Evolutionary conservation across 2,113 vertebrate genomes (phyloP), one percentile per base, ranked within the genome.

Genomic region (Verasper variegatus): DNA sequence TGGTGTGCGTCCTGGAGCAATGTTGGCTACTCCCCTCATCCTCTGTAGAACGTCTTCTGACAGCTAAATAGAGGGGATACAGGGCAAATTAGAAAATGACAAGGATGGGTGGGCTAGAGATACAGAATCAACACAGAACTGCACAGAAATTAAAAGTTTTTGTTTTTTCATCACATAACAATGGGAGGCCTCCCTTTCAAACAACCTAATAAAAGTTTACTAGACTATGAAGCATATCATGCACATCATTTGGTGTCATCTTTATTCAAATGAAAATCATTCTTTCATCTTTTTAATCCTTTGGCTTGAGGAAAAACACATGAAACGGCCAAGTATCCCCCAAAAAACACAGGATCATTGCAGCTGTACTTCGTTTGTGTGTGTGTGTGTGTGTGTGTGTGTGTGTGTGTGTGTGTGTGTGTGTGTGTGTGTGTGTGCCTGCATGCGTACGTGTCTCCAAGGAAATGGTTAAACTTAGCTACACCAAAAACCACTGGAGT

Each of bases 41-140:
- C 93, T 90, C 82, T 93, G 90, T 24, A 95, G 92, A 59, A 94
- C 94, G 65, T 94, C 93, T 52, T 94, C 93, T 63, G 94, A 92
- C 21, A 95, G 83, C 94, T 95, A 31, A 24, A 47, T 14, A 51
- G 45, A 67, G 6, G 11, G 11, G 9, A 64, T 1, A 18, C 37
- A 67, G 2, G 71, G 18, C 0, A 18, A 35, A 42, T 49, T 23
- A 65, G 1, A n/a, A 45, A 72, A 31, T 60, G 3, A 20, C 0
- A 51, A 27, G 51, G 5, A 31, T 1, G 0, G 35, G 4, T 1
- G 2, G 8, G 35, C 6, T 10, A 37, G 2, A 58, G 14, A 57
- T 15, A 60, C 7, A 56, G 14, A 57, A 42, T 21, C 21, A 45
- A 49, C 31, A 31, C 20, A 57, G 37, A 56, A 9, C 4, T 18